A percentile compares a stretch with the other conserved stretches of the same genome.
These are phyloP conservation scores for Imbricaverruca yamaguchii DNA, from an alignment of 2,888 invertebrate species.

Conservation along the genomic window DNA sequence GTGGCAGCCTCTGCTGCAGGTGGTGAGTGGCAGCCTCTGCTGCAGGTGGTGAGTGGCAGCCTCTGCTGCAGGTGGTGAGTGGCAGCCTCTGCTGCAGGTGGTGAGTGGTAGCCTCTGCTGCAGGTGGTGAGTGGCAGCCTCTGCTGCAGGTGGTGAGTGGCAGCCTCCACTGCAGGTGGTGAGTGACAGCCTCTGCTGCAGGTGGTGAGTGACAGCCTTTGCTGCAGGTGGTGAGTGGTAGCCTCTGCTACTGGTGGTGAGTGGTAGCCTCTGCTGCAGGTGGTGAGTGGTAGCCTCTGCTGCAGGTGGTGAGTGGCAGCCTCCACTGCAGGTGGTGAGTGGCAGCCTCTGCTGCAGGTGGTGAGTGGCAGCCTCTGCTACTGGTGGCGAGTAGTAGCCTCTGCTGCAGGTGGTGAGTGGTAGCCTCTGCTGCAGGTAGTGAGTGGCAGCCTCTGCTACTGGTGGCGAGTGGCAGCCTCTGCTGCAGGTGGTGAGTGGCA, in stretches of 20 bases:
- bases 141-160: conserved; percentile 45
- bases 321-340: conserved; percentile 44
- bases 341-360: conserved; percentile 45
- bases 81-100: conserved; percentile 45
- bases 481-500: conserved; percentile 44
- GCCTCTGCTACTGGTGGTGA: conserved; percentile 46
- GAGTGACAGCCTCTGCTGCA: conserved; percentile 44
- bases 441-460: conserved; percentile 44
- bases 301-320: conserved; percentile 44
- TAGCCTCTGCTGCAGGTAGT: conserved; percentile 47
- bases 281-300: conserved; percentile 45
- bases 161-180: conserved; percentile 46
- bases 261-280: conserved; percentile 44
- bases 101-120: conserved; percentile 45
- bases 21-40: conserved; percentile 45
- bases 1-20: conserved; percentile 44
- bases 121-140: conserved; percentile 44
- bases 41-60: conserved; percentile 44
- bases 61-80: conserved; percentile 45
- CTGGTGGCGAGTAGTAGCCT: conserved; percentile 43
- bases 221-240: conserved; percentile 44
- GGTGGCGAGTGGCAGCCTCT: conserved; percentile 44
- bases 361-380: conserved; percentile 45
- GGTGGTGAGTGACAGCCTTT: conserved; percentile 45
- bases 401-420: conserved; percentile 45